Evolutionary conservation across 2,797 vertebrate genomes (phyloP).

Genomic region (Pampus argenteus): DNA sequence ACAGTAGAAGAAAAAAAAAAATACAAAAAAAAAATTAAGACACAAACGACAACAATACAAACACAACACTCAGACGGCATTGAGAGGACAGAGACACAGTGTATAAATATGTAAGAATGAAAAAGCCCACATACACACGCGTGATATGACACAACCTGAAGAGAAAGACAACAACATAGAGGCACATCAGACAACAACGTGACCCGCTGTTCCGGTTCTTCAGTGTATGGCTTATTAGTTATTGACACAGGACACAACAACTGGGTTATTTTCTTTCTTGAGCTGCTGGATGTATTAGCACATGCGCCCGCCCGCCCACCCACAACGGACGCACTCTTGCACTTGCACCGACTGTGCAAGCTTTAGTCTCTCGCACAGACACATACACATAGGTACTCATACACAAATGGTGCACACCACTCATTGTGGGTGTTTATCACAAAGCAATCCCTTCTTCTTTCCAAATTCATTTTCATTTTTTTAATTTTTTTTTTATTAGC

Average conservation of each 20-base stretch:
- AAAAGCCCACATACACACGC: constrained; percentile 90
- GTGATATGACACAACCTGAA: constrained; percentile 91
- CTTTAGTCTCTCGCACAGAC: constrained; percentile 44
- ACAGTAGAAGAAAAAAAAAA: constrained; percentile 56
- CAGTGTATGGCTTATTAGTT: constrained; percentile 65
- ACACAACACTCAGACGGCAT: constrained; percentile 81
- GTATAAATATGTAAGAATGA: constrained; percentile 85
- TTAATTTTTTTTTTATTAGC: constrained; percentile 8
- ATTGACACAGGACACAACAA: constrained; percentile 70
- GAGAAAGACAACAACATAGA: constrained; percentile 86
- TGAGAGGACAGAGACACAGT: constrained; percentile 79
- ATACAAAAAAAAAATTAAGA: constrained; percentile 70
- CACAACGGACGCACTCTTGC: constrained; percentile 20
- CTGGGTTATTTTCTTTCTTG: constrained; percentile 57
- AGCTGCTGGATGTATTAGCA: constrained; percentile 63
- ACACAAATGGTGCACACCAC: constrained; percentile 47
- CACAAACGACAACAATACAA: constrained; percentile 79
- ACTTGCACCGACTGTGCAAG: constrained; percentile 27
- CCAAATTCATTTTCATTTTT: background rate
- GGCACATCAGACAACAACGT: constrained; percentile 84
- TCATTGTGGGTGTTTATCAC: constrained; percentile 29
- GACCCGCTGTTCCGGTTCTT: constrained; percentile 69
- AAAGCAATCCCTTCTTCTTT: constrained; percentile 44
- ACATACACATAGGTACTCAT: constrained; percentile 55
- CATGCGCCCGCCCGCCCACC: constrained; percentile 39